Evolutionary conservation across 1,140 invertebrate species (phyloP), one percentile per base, ranked within the genome.

Genomic region (Drosophila cardini): DNA sequence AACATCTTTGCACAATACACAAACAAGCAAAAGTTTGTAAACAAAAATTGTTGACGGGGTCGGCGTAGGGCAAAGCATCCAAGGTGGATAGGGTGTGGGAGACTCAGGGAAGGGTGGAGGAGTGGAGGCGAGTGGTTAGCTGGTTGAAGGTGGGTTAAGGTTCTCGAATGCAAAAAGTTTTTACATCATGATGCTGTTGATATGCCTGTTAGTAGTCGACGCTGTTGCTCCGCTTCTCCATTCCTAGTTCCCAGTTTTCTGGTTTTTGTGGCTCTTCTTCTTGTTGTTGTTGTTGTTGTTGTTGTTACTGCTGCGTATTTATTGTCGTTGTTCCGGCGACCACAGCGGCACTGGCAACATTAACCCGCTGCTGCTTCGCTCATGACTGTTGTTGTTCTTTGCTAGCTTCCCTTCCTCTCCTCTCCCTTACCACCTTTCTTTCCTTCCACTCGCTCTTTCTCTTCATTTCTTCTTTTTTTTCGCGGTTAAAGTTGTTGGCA

Each of bases 121-220:
- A 30, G 45, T 32, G 1, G 38, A 10, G 52, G 42, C 32, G 43
- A 16, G 53, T 40, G 75, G 71, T 86, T 81, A 46, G 78, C 58
- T 86, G 80, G 70, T 72, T 78, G 64, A 57, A 63, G 76, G 68
- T 68, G 69, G 69, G 50, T 64, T 77, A 73, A 53, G 36, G 76
- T 21, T 63, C 63, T 60, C 50, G 68, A 60, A 63, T 72, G 56
- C 69, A 69, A 57, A 89, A 89, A 89, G 70, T 89, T 89, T 89
- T 89, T 89, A 84, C 84, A 90, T 89, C 84, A 89, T 89, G 85
- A 89, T 89, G 84, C 85, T 82, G 80, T 83, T 89, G 85, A 89
- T 89, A 89, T 84, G 80, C 80, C 80, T 70, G 53, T 67, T 78
- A 52, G 76, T 69, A 50, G 78, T 16, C 46, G 46, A 64, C 60